A percentile compares a stretch with the other conserved stretches of the same genome.
Conservation (phyloP, 2,797 vertebrate genomes). For the Astyanax mexicanus region DNA sequence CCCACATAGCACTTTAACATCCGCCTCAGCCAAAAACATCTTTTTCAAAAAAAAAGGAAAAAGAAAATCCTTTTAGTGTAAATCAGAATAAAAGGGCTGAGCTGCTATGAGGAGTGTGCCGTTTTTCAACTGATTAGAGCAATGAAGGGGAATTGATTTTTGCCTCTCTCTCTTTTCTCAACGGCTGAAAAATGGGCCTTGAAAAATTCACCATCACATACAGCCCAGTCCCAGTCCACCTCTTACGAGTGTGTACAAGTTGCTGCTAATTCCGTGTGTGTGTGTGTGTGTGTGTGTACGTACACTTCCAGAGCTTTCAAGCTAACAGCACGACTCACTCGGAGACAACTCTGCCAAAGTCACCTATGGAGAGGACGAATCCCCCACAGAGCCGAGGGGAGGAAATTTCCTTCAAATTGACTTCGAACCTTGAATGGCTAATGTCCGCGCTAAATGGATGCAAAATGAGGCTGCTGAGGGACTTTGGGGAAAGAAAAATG, state of each 20-base stretch:
- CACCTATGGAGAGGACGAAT: constrained; percentile 41
- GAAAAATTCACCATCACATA: constrained; percentile 23
- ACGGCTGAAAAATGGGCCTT: constrained; percentile 18
- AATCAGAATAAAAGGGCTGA: constrained; percentile 19
- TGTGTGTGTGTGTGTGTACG: neutral
- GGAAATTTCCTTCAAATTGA: constrained; percentile 45
- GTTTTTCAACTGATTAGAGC: constrained; percentile 41
- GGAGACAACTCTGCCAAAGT: constrained; percentile 30
- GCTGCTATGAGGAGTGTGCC: constrained; percentile 9
- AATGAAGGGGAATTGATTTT: constrained; percentile 49
- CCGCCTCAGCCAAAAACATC: neutral
- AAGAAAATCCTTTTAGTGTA: constrained; percentile 28
- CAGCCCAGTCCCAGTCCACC: constrained; percentile 3
- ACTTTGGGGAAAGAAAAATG: constrained; percentile 69
- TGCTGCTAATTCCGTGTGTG: neutral
- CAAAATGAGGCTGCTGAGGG: constrained; percentile 56
- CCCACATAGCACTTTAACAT: neutral
- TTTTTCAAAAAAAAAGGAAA: neutral
- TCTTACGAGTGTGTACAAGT: neutral
- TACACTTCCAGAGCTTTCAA: constrained; percentile 26
- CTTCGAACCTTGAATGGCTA: constrained; percentile 62
- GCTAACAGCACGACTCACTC: constrained; percentile 28
- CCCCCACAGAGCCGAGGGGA: constrained; percentile 26
- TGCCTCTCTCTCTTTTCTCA: neutral
- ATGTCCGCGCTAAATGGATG: constrained; percentile 62